Percentiles rank a stretch among this genome's conserved stretches.
Conservation (phyloP, 2,113 vertebrate species). For the Galemys pyrenaicus region DNA sequence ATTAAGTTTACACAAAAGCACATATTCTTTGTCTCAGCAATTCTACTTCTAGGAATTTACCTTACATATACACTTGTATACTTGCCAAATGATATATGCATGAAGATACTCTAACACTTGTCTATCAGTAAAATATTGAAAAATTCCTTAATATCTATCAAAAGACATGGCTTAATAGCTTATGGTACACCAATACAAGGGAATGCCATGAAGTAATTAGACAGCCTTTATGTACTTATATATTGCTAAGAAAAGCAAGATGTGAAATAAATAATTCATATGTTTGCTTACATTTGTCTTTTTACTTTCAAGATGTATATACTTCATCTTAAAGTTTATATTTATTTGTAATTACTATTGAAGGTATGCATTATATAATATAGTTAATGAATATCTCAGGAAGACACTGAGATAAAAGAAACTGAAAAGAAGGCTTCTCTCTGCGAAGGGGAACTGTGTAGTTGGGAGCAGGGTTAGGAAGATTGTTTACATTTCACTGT, state of each 20-base stretch:
- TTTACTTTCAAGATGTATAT: background rate
- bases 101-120: background rate
- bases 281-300: background rate
- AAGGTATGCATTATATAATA: background rate
- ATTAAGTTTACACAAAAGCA: background rate
- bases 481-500: background rate
- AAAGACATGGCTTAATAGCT: background rate
- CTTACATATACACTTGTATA: background rate
- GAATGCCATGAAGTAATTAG: background rate
- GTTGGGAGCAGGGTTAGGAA: background rate
- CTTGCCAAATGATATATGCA: background rate
- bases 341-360: background rate
- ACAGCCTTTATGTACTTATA: background rate
- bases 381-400: background rate
- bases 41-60: background rate
- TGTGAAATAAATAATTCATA: background rate
- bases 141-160: background rate
- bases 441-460: background rate
- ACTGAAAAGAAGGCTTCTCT: background rate
- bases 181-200: background rate
- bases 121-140: background rate
- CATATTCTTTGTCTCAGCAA: background rate
- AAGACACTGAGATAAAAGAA: background rate
- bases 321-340: background rate
- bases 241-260: slow-evolving; percentile 13